phyloP scores from a whole-genome alignment of 1,140 invertebrate species.

The Alviniconcha marisindica region DNA sequence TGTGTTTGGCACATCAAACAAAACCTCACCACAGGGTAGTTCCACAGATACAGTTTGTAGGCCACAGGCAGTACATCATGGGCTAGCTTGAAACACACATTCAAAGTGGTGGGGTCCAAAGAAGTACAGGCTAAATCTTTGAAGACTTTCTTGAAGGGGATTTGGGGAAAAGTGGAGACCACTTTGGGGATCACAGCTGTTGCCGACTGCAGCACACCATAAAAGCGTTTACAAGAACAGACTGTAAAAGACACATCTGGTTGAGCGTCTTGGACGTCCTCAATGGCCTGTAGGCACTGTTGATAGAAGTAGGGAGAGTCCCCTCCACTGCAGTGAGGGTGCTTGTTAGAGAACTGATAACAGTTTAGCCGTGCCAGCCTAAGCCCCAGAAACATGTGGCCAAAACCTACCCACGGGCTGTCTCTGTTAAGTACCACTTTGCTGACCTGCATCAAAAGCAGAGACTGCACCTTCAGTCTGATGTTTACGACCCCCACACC shows the following conservation, averaged over 20 bases:
- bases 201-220: not conserved
- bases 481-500: not conserved
- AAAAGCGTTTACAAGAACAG: not conserved
- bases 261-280: not conserved
- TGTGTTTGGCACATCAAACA: not conserved
- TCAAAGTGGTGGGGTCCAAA: not conserved
- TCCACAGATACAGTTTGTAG: not conserved
- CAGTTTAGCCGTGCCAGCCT: not conserved
- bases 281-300: too few relatives aligned
- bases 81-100: not conserved
- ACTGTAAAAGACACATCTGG: not conserved
- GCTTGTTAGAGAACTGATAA: not conserved
- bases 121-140: not conserved
- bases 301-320: not conserved
- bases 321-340: not conserved
- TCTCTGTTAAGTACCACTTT: not conserved
- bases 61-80: not conserved
- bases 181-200: not conserved
- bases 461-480: not conserved
- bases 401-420: not conserved
- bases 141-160: not conserved
- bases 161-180: not conserved
- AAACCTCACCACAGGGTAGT: not conserved
- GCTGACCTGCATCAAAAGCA: not conserved
- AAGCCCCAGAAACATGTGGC: not conserved